Base-by-base conservation (phyloP, 2,113 vertebrate species). In the Albula goreensis region DNA sequence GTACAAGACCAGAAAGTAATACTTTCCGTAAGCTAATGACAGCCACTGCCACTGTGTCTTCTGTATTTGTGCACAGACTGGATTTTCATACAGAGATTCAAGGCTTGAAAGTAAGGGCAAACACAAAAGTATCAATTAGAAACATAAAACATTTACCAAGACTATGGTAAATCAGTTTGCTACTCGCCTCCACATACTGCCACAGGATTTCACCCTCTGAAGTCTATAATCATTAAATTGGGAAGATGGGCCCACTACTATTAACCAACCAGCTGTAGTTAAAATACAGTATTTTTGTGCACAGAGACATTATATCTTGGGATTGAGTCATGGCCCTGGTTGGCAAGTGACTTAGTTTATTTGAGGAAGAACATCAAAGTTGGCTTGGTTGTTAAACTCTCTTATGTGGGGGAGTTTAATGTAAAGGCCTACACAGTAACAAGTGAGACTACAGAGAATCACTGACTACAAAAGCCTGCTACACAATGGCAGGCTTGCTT, bases 191-290 rank as follows among this genome's bases (percentile, higher is more conserved):
- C 70, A 82, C 86, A 86, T n/a, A 53, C 19, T 84, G 77, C 25
- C 50, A 84, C 50, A 78, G 50, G 31, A 48, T 87, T 83, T 81
- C 66, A 85, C 70, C 74, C 77, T 83, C 87, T 86, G 80, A 87
- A 83, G 82, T 86, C 85, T 86, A 85, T 85, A 85, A 87, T 91
- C 89, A 93, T 89, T 90, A 92, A 25, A 88, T 48, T 63, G 84
- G 87, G 78, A 31, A 78, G 80, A 85, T 83, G 48, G 13, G 31
- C 66, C n/a, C 50, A 50, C 81, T 48, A 87, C 78, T 79, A 70
- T 84, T 86, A 79, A 89, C 86, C 84, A 57, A 86, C 90, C 91
- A 91, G 82, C 80, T 87, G 85, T 90, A 83, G 91, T 88, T 91
- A 89, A 10, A 52, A 77, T 66, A 79, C 70, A 70, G 80, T 87